Base-by-base conservation (phyloP, 2,888 invertebrate genomes). In the Drosophila greeni region DNA sequence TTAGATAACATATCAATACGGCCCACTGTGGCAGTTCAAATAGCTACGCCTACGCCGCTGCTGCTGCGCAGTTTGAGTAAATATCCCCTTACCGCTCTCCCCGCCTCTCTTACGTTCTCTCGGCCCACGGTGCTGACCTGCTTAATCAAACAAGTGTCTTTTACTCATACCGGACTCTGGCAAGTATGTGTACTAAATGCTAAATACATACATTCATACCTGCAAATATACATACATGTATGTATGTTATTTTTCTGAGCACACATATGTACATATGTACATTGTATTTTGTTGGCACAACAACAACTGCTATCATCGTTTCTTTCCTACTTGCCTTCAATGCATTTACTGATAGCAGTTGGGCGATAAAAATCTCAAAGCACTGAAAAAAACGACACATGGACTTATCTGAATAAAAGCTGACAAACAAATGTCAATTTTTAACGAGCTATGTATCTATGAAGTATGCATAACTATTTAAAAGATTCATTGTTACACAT, bases 111-210 rank as follows among this genome's bases (percentile, higher is more conserved):
- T 14, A 54, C 36, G 47, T 31, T 20, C 24, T 48, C 37, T n/a
- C 24, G 11, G 49, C 42, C 14, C 36, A 23, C 56, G 34, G 34
- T 67, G 64, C 54, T 72, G 71, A 62, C 72, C 65, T 65, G 68
- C 57, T 59, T 68, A 75, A 68, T 76, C 82, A 79, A 82, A 79
- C 82, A 79, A 82, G 82, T 79, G 79, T 73, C 68, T 58, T 68
- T 62, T 67, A 59, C 72, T 56, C 51, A 48, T 56, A 52, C 67
- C 67, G 42, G 31, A 34, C 43, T 48, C 20, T 40, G 29, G 18
- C 47, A 31, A 55, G 34, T 33, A 45, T 54, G 37, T 37, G 29
- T 36, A 40, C 23, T 49, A 52, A 56, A 51, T 56, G 56, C 34
- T 43, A 51, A 36, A 42, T 52, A 52, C 40, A 20, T 49, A 31